These are phyloP conservation scores for Acestrorhynchus altus DNA, from an alignment of 2,797 vertebrate genomes.

Conservation along the genomic window DNA sequence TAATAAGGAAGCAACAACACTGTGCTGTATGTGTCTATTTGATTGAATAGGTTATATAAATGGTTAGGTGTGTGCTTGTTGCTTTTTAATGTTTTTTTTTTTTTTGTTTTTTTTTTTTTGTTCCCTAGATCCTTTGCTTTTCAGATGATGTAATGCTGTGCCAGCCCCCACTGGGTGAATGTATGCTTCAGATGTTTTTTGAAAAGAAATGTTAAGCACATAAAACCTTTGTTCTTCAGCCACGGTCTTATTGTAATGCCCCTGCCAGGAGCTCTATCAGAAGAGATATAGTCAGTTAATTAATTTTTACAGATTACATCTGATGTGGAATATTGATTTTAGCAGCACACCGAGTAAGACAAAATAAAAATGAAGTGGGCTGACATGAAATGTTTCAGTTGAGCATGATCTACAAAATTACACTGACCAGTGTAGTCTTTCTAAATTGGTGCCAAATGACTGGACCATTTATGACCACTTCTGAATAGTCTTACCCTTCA, in stretches of 20 bases:
- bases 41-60: slow-evolving; percentile 17
- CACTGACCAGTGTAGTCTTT: slow-evolving; percentile 10
- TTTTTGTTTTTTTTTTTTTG: too few species aligned
- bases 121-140: neutral
- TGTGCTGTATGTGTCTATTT: neutral
- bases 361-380: neutral
- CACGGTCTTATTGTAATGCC: neutral
- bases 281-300: neutral
- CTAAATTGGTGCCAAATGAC: slow-evolving; percentile 23
- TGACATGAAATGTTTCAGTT: slow-evolving; percentile 13
- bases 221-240: neutral
- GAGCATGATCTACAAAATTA: slow-evolving; percentile 26
- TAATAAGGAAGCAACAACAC: neutral
- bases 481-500: neutral
- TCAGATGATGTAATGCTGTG: neutral
- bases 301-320: neutral
- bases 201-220: neutral
- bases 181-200: neutral
- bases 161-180: neutral
- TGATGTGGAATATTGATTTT: neutral
- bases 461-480: neutral
- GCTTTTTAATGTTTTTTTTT: neutral
- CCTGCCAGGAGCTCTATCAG: neutral
- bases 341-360: neutral
- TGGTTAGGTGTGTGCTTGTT: slow-evolving; percentile 4